phyloP scores from a whole-genome alignment of 2,888 invertebrate genomes.

The Bedellia somnulentella region DNA sequence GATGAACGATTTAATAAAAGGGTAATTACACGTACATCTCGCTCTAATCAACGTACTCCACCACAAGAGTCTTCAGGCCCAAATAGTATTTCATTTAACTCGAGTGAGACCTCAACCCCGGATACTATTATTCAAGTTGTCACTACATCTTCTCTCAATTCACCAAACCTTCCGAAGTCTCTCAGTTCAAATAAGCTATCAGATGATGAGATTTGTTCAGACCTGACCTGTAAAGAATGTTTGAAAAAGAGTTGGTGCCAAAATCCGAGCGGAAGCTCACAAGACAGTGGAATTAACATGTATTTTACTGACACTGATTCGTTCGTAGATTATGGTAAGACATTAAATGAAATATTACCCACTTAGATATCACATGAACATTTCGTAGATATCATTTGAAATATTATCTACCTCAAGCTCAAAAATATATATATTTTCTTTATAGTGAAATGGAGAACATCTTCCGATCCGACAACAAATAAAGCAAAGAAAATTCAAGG shows the following conservation, averaged over 20 bases:
- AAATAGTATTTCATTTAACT: constrained; percentile 51
- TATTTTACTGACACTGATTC: constrained; percentile 71
- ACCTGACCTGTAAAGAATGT: constrained; percentile 46
- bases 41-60: constrained; percentile 44
- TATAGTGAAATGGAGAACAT: constrained; percentile 38
- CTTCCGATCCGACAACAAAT: constrained; percentile 35
- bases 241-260: constrained; percentile 64
- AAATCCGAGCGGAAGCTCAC: constrained; percentile 72
- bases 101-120: constrained; percentile 55
- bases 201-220: constrained; percentile 60
- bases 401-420: too few relatives aligned
- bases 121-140: constrained; percentile 55
- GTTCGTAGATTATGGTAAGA: constrained; percentile 48
- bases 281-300: constrained; percentile 78
- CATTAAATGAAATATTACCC: neutral
- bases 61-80: constrained; percentile 43
- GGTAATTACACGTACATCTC: constrained; percentile 24
- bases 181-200: constrained; percentile 58
- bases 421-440: too few relatives aligned
- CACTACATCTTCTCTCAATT: constrained; percentile 28
- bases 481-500: constrained; percentile 37
- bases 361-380: too few relatives aligned
- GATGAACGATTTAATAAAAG: constrained; percentile 23
- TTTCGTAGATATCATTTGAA: too few relatives aligned
- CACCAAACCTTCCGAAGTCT: constrained; percentile 50